Conservation (phyloP, 2,888 invertebrate genomes). For the Brachylomia viminalis region DNA sequence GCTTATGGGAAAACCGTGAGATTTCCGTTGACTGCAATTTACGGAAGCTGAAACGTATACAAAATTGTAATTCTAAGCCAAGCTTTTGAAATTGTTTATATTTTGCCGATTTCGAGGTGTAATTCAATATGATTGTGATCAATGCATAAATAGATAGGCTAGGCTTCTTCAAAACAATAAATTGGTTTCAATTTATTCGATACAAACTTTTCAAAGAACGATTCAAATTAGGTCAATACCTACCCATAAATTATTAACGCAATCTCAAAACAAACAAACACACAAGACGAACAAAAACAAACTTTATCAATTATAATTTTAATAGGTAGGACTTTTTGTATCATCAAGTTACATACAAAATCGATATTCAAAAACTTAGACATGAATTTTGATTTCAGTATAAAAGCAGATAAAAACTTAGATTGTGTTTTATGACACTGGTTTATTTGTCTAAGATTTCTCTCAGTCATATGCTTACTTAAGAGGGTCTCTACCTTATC, state of each 20-base stretch:
- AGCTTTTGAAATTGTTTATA: background rate
- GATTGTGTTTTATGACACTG: conserved; percentile 1
- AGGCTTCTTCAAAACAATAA: background rate
- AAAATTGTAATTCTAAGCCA: conserved; percentile 15
- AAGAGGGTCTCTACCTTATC: conserved; percentile 43
- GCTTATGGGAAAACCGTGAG: background rate
- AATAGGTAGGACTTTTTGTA: conserved; percentile 41
- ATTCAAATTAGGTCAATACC: conserved; percentile 14
- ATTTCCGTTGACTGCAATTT: background rate
- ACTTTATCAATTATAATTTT: conserved; percentile 67
- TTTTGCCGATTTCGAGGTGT: background rate
- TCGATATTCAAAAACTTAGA: conserved; percentile 8
- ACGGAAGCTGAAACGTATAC: background rate
- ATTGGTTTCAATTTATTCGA: conserved; percentile 2
- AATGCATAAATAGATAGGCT: background rate
- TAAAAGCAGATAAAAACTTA: conserved; percentile 9
- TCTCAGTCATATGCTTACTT: conserved; percentile 32
- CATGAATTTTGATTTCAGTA: conserved; percentile 24
- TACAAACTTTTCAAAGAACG: background rate
- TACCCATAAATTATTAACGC: conserved; percentile 7
- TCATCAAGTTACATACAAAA: conserved; percentile 41
- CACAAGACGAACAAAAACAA: conserved; percentile 43
- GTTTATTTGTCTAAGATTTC: conserved; percentile 30
- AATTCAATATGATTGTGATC: conserved; percentile 9
- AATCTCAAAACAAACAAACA: conserved; percentile 32